phyloP scores from a whole-genome alignment of 1,140 invertebrate species.

The Cheumatopsyche charites region DNA sequence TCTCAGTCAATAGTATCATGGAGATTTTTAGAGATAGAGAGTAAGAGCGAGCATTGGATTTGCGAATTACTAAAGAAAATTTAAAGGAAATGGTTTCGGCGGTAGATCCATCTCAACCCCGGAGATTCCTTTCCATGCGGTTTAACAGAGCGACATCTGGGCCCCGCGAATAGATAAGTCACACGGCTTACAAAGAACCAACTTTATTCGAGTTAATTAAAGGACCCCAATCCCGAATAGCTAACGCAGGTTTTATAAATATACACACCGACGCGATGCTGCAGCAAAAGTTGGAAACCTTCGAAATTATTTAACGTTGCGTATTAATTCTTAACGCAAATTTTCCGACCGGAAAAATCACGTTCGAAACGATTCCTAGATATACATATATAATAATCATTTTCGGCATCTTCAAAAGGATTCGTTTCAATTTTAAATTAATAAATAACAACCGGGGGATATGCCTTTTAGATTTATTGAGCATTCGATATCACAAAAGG shows the following conservation, averaged over 20 bases:
- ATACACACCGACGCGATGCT: background rate
- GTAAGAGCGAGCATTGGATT: slow-evolving; percentile 23
- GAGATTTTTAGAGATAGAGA: background rate
- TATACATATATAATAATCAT: no score
- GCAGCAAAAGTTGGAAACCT: no score
- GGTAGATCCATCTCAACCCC: slow-evolving; percentile 20
- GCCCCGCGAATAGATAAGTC: slow-evolving; percentile 46
- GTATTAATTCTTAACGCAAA: no score
- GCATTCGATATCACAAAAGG: slow-evolving; percentile 24
- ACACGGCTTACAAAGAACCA: slow-evolving; percentile 46
- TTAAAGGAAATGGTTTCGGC: slow-evolving; percentile 45
- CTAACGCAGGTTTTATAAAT: slow-evolving; percentile 48
- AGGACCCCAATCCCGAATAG: slow-evolving; percentile 43
- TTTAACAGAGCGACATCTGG: slow-evolving; percentile 42
- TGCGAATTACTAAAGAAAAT: slow-evolving; percentile 39
- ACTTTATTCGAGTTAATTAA: slow-evolving; percentile 49
- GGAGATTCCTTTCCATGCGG: slow-evolving; percentile 45
- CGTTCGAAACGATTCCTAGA: no score
- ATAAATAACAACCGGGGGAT: background rate
- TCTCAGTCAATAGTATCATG: no score
- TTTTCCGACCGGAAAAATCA: no score
- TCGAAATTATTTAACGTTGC: no score
- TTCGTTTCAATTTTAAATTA: slow-evolving; percentile 7
- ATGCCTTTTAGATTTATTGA: slow-evolving; percentile 16
- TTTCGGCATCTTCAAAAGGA: no score